Evolutionary conservation across 2,888 invertebrate genomes (phyloP), one percentile per base, ranked within the genome.

Genomic region (Chamaedrilus cognettii): DNA sequence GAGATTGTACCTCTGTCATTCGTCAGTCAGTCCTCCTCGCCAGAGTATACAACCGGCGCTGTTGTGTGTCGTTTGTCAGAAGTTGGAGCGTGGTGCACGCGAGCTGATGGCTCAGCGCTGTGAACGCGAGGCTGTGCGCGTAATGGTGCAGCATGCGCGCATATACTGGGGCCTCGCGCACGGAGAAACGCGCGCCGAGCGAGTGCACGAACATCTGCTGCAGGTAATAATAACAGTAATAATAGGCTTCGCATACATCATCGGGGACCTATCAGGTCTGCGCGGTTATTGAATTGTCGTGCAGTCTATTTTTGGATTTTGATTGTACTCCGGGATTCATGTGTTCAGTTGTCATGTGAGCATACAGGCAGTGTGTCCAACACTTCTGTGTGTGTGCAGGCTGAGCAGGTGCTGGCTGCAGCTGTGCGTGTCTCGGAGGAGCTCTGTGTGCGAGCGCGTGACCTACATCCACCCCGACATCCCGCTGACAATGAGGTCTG

Each of bases 111-210:
- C 70, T 33, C 71, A 79, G 11, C 76, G 77, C 1, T 79, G 75
- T 69, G 74, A 70, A 34, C 69, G 77, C 34, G 80, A 81, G 34
- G 77, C 77, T 0, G 70, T 79, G 19, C 68, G 72, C 0, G 61
- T 79, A 19, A 76, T 78, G 74, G 73, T 77, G 64, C 76, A 78
- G 59, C 78, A 80, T 69, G 78, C 78, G 0, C 49, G 58, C 2
- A 70, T 79, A 15, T 70, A 80, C 31, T 70, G 67, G 31, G 57
- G 70, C 5, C 70, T 82, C 70, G 81, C 82, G 0, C 61, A 70
- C 4, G 67, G 72, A 2, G 71, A 77, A 2, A 64, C 71, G 23
- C 77, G 77, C 7, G 35, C 71, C 64, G 64, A 49, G 31, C 56
- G 30, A 51, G 70, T 75, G 61, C 80, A 79, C 56, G 77, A 75